Conservation (phyloP, 1,140 invertebrate genomes). For the Drosophila paulistorum region DNA sequence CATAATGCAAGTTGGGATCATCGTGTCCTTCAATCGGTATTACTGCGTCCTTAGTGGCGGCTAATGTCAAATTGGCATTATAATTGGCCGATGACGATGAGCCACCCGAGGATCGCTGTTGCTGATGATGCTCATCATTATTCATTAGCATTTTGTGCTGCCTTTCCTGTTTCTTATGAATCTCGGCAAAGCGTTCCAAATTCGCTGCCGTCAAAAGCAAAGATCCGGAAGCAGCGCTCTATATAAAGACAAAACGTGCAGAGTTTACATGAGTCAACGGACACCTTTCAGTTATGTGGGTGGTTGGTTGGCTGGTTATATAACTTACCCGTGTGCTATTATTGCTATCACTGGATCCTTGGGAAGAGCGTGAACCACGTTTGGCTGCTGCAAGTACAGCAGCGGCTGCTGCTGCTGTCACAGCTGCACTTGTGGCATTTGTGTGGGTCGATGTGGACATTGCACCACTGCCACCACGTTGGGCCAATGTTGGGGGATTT, state of each 20-base stretch:
- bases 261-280: conserved; percentile 46
- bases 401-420: conserved; percentile 70
- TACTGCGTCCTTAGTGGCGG: conserved; percentile 63
- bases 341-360: conserved; percentile 89
- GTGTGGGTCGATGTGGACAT: conserved; percentile 40
- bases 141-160: conserved; percentile 67
- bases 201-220: conserved; percentile 90
- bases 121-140: conserved; percentile 58
- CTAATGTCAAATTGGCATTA: conserved; percentile 70
- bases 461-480: conserved; percentile 44
- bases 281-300: not conserved
- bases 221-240: conserved; percentile 91
- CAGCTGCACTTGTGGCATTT: conserved; percentile 82
- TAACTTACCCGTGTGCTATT: conserved; percentile 90
- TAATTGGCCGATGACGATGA: conserved; percentile 58
- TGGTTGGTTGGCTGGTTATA: not conserved
- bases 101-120: conserved; percentile 67
- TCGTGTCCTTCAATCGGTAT: conserved; percentile 64
- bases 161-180: conserved; percentile 85
- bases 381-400: conserved; percentile 71
- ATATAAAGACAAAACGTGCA: conserved; percentile 37
- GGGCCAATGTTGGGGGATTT: conserved; percentile 66
- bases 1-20: conserved; percentile 77
- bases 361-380: conserved; percentile 88
- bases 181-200: conserved; percentile 86